A percentile compares a stretch with the other conserved stretches of the same genome.
These are phyloP conservation scores for Anarhynchus alexandrinus DNA, from an alignment of 2,113 vertebrate species.

Conservation along the genomic window DNA sequence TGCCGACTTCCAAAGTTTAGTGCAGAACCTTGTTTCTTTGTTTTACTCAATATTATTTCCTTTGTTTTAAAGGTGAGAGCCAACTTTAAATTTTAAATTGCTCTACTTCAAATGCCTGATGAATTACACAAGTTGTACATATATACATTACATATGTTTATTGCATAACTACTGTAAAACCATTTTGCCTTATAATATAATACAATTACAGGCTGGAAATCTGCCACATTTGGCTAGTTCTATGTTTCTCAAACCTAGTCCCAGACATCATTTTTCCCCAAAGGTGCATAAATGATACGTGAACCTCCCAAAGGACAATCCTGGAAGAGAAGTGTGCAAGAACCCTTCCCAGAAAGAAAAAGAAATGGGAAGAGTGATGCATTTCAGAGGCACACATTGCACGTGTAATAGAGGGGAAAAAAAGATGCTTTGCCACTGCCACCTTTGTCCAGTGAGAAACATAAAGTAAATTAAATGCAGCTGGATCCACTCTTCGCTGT, in stretches of 20 bases:
- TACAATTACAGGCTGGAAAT: constrained; percentile 11
- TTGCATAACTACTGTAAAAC: constrained; percentile 34
- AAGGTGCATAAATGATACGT: neutral
- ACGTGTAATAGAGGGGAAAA: neutral
- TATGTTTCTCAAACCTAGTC: neutral
- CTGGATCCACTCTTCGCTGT: neutral
- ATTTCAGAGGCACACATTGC: neutral
- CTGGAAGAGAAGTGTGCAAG: neutral
- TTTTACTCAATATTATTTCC: neutral
- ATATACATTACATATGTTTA: neutral
- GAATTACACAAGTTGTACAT: neutral
- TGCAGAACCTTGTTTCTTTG: neutral
- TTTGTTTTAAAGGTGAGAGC: neutral
- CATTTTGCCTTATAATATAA: constrained; percentile 20
- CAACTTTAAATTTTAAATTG: constrained; percentile 1
- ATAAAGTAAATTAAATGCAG: neutral
- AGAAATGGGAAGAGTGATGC: neutral
- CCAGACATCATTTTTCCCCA: neutral
- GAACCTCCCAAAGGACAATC: neutral
- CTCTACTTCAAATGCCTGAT: neutral
- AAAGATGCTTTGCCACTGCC: neutral
- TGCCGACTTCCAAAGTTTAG: neutral
- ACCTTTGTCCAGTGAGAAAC: neutral
- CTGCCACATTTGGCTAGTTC: neutral
- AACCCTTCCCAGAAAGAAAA: neutral